These are phyloP conservation scores for Ardeotis arabs DNA, from an alignment of 2,113 vertebrate species.

Conservation along the genomic window DNA sequence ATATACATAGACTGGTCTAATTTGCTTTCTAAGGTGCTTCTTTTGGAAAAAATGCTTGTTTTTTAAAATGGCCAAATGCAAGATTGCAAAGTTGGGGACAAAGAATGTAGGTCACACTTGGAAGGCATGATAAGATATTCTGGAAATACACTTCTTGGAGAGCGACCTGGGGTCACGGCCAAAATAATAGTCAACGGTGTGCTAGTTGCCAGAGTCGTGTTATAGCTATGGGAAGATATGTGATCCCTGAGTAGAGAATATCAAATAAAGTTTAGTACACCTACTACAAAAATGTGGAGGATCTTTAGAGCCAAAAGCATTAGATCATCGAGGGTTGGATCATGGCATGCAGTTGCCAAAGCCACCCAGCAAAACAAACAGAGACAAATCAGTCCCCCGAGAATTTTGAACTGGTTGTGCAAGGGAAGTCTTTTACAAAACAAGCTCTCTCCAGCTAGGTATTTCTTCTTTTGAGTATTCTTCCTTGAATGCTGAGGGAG, in stretches of 20 bases:
- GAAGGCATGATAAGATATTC: background rate
- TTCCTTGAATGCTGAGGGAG: background rate
- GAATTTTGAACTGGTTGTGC: background rate
- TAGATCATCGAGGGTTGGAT: background rate
- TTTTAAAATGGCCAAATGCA: background rate
- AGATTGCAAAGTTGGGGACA: background rate
- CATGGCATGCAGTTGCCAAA: background rate
- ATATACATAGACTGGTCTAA: background rate
- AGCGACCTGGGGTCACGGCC: background rate
- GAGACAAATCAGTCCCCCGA: background rate
- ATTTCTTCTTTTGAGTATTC: background rate
- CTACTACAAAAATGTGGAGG: background rate
- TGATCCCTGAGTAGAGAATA: background rate
- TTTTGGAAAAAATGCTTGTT: background rate
- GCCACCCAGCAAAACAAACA: background rate
- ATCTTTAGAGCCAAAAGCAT: background rate
- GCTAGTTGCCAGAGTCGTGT: fast-evolving
- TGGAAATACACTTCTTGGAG: fast-evolving
- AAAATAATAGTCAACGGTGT: background rate
- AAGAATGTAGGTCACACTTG: background rate
- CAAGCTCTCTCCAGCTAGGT: background rate
- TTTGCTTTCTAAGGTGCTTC: background rate
- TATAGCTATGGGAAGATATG: background rate
- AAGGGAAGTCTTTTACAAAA: background rate
- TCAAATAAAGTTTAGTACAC: background rate